Percentiles rank a stretch among this genome's conserved stretches.
Conservation (phyloP, 92 coral and sea anemone species). For the Zoanthus solanderi region DNA sequence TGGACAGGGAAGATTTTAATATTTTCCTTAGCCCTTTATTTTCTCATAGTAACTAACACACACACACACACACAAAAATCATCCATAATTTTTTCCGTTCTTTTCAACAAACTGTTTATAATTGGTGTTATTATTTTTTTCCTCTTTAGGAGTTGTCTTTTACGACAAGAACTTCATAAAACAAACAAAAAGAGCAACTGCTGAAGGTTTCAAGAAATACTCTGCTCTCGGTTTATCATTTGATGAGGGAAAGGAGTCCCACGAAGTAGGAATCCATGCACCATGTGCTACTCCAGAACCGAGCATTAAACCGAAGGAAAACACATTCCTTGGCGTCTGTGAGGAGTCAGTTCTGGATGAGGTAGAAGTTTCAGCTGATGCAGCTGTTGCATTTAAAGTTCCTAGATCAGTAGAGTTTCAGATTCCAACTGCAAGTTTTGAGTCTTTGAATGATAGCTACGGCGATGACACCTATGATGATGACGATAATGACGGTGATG, state of each 20-base stretch:
- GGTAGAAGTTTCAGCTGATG: conserved; percentile 47
- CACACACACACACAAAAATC: no score
- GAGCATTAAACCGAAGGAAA: conserved; percentile 25
- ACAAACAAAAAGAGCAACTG: conserved; percentile 53
- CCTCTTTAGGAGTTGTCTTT: conserved; percentile 60
- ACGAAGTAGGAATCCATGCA: conserved; percentile 55
- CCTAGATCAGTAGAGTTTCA: conserved; percentile 77
- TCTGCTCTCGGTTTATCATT: conserved; percentile 71
- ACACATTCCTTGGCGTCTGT: conserved; percentile 5
- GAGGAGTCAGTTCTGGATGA: conserved; percentile 62
- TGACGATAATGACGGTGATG: background rate
- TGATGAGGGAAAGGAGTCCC: conserved; percentile 16
- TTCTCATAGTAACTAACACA: no score
- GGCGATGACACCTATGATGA: conserved; percentile 15
- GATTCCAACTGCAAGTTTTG: conserved; percentile 80
- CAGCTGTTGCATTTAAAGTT: conserved; percentile 31
- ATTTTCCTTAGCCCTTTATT: no score
- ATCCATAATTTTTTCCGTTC: no score
- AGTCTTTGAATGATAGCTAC: conserved; percentile 67
- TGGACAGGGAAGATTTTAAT: no score
- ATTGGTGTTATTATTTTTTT: no score
- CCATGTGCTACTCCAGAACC: conserved; percentile 82
- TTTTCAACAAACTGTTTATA: no score
- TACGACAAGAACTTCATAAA: conserved; percentile 67
- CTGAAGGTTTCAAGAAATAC: conserved; percentile 77